Percentiles rank a stretch among this genome's conserved stretches.
phyloP scores from a whole-genome alignment of 2,888 invertebrate genomes.

The Hirtodrosophila cameraria region DNA sequence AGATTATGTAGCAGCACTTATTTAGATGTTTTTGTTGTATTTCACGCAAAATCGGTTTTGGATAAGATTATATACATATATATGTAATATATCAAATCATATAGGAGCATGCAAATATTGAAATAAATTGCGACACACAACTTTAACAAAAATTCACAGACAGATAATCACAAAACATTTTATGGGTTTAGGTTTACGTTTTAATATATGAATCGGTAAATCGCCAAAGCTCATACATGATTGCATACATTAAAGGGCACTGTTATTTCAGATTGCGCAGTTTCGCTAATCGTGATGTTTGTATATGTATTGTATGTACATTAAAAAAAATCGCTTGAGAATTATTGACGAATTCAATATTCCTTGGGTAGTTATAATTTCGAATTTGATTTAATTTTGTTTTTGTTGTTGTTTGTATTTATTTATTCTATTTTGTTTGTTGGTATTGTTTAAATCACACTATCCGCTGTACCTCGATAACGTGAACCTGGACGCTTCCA shows the following conservation, averaged over 20 bases:
- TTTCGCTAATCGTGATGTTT: no score
- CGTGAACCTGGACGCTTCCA: slow-evolving; percentile 62
- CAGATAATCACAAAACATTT: not conserved
- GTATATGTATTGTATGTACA: no score
- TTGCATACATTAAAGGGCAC: slow-evolving; percentile 9
- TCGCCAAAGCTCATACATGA: not conserved
- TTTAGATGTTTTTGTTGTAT: not conserved
- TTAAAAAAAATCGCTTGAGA: no score
- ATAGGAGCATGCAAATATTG: not conserved
- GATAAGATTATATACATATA: not conserved
- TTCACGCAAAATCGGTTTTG: not conserved
- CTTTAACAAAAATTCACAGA: not conserved
- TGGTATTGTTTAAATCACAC: slow-evolving; percentile 15
- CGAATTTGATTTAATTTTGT: not conserved
- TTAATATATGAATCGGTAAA: not conserved
- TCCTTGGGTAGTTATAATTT: not conserved
- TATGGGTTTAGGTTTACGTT: not conserved
- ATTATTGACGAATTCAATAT: not conserved
- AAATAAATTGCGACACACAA: not conserved
- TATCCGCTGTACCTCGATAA: slow-evolving; percentile 55
- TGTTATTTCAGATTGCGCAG: not conserved
- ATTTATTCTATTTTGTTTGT: slow-evolving; percentile 2
- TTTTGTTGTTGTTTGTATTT: not conserved
- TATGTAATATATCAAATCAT: not conserved
- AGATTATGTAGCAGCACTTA: not conserved